Conservation (phyloP, 2,888 invertebrate genomes). For the Heliconius sara region DNA sequence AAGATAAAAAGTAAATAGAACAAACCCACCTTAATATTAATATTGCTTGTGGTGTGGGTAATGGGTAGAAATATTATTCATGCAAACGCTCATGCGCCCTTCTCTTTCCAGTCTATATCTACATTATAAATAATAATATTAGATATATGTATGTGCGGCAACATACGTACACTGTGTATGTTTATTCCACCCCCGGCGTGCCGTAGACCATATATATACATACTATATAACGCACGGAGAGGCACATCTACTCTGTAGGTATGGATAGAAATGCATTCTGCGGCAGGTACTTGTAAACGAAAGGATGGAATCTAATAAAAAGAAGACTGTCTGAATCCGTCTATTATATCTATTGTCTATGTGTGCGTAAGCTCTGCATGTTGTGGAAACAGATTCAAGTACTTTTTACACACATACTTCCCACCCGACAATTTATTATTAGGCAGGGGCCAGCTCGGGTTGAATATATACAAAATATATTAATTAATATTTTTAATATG, state of each 20-base stretch:
- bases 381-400: slow-evolving; percentile 62
- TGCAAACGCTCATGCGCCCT: slow-evolving; percentile 56
- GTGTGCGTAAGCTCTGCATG: slow-evolving; percentile 58
- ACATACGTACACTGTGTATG: slow-evolving; percentile 38
- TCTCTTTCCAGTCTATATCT: slow-evolving; percentile 51
- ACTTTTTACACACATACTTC: slow-evolving; percentile 57
- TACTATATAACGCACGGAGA: slow-evolving; percentile 40
- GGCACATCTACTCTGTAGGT: slow-evolving; percentile 33
- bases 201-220: slow-evolving; percentile 18
- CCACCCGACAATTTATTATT: slow-evolving; percentile 61
- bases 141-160: slow-evolving; percentile 43
- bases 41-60: slow-evolving; percentile 48
- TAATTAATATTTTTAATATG: slow-evolving; percentile 44
- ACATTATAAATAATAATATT: slow-evolving; percentile 51
- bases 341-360: slow-evolving; percentile 52
- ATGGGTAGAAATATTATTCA: slow-evolving; percentile 52
- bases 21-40: slow-evolving; percentile 47
- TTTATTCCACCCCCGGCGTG: slow-evolving; percentile 45
- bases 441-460: slow-evolving; percentile 63
- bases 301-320: slow-evolving; percentile 72
- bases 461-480: slow-evolving; percentile 49
- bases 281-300: slow-evolving; percentile 56
- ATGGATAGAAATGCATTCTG: slow-evolving; percentile 55
- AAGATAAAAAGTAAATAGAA: slow-evolving; percentile 48
- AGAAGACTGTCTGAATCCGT: slow-evolving; percentile 63